These are phyloP conservation scores for Lasioglossum vierecki DNA, from an alignment of 2,888 invertebrate species.

Conservation along the genomic window DNA sequence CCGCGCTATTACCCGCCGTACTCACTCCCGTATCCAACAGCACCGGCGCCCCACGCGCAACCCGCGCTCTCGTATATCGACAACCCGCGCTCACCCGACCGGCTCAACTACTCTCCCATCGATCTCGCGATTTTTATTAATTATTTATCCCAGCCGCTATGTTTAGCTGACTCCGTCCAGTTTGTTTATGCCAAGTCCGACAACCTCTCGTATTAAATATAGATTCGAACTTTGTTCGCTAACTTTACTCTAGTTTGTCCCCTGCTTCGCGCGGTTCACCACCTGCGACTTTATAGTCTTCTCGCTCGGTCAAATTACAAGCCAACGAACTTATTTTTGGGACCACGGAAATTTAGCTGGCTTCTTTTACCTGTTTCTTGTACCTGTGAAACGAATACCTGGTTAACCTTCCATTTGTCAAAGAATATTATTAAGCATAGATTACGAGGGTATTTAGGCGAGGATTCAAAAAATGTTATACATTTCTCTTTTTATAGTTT, in stretches of 20 bases:
- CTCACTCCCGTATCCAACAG: constrained; percentile 70
- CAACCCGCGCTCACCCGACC: background rate
- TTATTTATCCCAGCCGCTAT: background rate
- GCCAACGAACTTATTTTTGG: background rate
- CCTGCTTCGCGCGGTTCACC: background rate
- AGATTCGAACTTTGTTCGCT: background rate
- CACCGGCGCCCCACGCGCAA: constrained; percentile 57
- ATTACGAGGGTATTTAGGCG: too few relatives aligned
- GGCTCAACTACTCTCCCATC: background rate
- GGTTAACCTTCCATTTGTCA: too few relatives aligned
- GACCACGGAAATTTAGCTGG: background rate
- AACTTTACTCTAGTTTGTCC: background rate
- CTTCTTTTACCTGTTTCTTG: too few relatives aligned
- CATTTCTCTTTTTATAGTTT: too few relatives aligned
- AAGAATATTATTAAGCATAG: too few relatives aligned
- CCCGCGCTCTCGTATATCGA: background rate
- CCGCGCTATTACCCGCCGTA: constrained; percentile 71
- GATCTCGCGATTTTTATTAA: background rate
- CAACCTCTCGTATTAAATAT: background rate
- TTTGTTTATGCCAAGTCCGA: constrained; percentile 5
- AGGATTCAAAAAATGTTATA: too few relatives aligned
- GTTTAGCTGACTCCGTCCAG: background rate
- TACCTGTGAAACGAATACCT: too few relatives aligned
- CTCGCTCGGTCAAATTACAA: background rate
- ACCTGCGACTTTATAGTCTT: background rate